These are phyloP conservation scores for Diabrotica undecimpunctata DNA, from an alignment of 1,140 invertebrate genomes.

Conservation along the genomic window DNA sequence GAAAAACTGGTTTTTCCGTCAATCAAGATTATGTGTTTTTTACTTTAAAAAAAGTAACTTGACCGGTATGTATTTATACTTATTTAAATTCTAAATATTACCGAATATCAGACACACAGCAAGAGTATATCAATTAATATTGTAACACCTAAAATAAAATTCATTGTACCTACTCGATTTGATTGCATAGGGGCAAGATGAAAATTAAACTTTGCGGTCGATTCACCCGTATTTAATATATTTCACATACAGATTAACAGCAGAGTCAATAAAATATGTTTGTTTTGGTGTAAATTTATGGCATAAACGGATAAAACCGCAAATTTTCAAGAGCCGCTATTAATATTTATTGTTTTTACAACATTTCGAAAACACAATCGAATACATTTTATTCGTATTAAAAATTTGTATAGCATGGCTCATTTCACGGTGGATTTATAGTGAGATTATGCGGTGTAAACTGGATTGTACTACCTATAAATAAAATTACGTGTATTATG, in stretches of 20 bases:
- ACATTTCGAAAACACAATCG: conserved; percentile 2
- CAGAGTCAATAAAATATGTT: conserved; percentile 1
- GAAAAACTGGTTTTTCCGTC: too few species aligned
- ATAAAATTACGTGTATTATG: too few species aligned
- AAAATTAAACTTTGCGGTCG: conserved; percentile 2
- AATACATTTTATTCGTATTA: neutral
- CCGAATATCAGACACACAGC: too few species aligned
- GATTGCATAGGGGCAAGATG: neutral
- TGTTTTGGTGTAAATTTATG: conserved; percentile 3
- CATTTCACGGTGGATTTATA: neutral
- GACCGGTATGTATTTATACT: too few species aligned
- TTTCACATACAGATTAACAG: neutral
- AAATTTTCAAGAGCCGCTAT: neutral
- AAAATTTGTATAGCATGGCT: neutral
- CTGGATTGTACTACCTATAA: too few species aligned
- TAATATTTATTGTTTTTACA: conserved; percentile 1
- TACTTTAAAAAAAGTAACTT: too few species aligned
- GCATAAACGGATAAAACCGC: neutral
- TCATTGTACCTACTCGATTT: neutral
- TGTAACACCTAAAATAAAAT: neutral
- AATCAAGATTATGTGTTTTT: too few species aligned
- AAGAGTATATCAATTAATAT: neutral
- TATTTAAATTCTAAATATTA: too few species aligned
- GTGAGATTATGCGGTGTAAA: too few species aligned
- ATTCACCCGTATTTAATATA: neutral